Evolutionary conservation across 1,140 invertebrate genomes (phyloP), one percentile per base, ranked within the genome.

Genomic region (Penaeus japonicus): DNA sequence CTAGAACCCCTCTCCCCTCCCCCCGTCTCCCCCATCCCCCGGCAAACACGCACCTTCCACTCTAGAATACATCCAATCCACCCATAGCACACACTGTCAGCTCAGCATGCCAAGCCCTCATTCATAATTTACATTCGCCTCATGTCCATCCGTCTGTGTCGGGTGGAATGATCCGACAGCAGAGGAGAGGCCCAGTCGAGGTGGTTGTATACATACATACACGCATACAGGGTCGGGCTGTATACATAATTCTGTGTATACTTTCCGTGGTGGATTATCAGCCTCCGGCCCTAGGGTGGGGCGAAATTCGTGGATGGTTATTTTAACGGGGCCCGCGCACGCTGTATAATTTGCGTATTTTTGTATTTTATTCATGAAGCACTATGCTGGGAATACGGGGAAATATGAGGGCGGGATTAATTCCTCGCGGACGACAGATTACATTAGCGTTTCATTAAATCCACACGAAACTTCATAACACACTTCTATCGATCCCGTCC

Each of bases 391-490:
- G 54, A 35, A 73, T 62, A 53, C 39, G 75, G 75, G 30, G 30
- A 57, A 80, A 62, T 79, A 47, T 77, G 32, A 39, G 57, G 35
- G 78, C 70, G 65, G 65, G 53, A 57, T 53, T 70, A 84, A 82
- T 83, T 88, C 81, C 83, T 81, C 78, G 27, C 75, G 80, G 65
- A 30, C 17, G 65, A 30, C 80, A 83, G 87, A 88, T 88, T 88
- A 88, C 80, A 88, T 88, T 88, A 88, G 79, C 87, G 87, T 88
- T 87, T 88, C 87, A 88, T 88, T 88, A 88, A 88, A 88, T 88
- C 87, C 87, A 83, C 87, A 83, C 83, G 80, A 83, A 83, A 88
- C 87, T 88, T 88, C 87, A 88, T 88, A 88, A 88, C 86, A 78
- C 85, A 87, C 85, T 87, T 87, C 87, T 88, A 88, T 88, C 55